Evolutionary conservation across 2,113 vertebrate species (phyloP).

Genomic region (Paedocypris sp.): DNA sequence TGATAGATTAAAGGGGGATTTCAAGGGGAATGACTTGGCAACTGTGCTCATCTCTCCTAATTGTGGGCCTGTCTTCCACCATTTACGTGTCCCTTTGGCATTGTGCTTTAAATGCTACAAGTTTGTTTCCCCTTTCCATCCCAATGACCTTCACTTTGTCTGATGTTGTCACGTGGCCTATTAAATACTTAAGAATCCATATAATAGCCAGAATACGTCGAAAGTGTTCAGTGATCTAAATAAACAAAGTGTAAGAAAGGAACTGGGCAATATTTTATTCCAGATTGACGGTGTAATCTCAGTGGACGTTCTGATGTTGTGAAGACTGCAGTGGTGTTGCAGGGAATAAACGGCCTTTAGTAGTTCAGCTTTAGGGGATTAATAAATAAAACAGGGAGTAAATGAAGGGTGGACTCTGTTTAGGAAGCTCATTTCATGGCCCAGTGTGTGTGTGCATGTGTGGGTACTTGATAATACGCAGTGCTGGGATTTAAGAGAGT

Average conservation of each 20-base stretch:
- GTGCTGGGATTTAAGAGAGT: conserved; percentile 31
- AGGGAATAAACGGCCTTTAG: not conserved
- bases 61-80: conserved; percentile 14
- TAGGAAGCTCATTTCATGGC: conserved; percentile 22
- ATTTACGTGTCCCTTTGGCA: not conserved
- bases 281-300: no score
- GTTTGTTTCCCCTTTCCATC: conserved; percentile 11
- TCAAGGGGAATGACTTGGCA: conserved; percentile 37
- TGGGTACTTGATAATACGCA: not conserved
- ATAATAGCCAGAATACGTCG: no score
- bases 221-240: no score
- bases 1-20: conserved; percentile 40
- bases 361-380: conserved; percentile 14
- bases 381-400: conserved; percentile 14
- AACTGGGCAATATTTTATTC: no score
- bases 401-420: conserved; percentile 12
- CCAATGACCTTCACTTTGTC: conserved; percentile 2
- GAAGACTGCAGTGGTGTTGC: not conserved
- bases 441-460: conserved; percentile 15
- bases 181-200: no score
- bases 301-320: not conserved
- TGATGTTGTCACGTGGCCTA: no score
- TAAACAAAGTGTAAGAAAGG: no score
- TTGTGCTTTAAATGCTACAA: conserved; percentile 7
- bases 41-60: conserved; percentile 19